phyloP scores from a whole-genome alignment of 2,797 vertebrate genomes.

The Rallus crepitans region DNA sequence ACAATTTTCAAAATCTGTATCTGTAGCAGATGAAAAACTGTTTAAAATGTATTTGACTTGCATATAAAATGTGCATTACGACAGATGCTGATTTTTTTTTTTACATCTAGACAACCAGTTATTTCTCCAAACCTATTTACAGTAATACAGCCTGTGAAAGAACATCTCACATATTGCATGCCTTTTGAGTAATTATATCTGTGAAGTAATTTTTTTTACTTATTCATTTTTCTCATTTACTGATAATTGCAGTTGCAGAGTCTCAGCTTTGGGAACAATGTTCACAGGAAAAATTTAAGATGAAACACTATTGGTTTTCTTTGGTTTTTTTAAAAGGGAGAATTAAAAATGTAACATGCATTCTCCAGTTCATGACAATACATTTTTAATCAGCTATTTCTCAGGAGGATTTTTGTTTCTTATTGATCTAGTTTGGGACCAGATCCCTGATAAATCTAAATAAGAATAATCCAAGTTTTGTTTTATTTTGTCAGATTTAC shows the following conservation, averaged over 20 bases:
- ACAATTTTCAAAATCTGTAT: neutral
- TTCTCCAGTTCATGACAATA: neutral
- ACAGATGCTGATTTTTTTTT: neutral
- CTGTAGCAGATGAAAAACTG: neutral
- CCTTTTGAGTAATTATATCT: neutral
- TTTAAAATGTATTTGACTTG: neutral
- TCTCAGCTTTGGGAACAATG: neutral
- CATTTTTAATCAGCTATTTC: neutral
- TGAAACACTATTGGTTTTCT: rapidly evolving
- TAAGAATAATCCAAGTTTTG: neutral
- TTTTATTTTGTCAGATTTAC: neutral
- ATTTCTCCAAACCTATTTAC: neutral
- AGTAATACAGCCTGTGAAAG: neutral
- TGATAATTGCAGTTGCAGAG: neutral
- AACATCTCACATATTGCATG: neutral
- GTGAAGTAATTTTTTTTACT: neutral
- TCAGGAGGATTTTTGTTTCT: neutral
- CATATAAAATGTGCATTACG: neutral
- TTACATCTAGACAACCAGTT: neutral
- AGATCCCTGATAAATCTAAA: neutral
- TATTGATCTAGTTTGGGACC: neutral
- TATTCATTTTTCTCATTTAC: neutral
- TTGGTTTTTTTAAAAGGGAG: neutral
- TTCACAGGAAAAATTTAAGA: neutral
- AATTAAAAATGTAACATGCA: neutral